These are phyloP conservation scores for Batillaria attramentaria DNA, from an alignment of 1,140 invertebrate genomes.

Conservation along the genomic window DNA sequence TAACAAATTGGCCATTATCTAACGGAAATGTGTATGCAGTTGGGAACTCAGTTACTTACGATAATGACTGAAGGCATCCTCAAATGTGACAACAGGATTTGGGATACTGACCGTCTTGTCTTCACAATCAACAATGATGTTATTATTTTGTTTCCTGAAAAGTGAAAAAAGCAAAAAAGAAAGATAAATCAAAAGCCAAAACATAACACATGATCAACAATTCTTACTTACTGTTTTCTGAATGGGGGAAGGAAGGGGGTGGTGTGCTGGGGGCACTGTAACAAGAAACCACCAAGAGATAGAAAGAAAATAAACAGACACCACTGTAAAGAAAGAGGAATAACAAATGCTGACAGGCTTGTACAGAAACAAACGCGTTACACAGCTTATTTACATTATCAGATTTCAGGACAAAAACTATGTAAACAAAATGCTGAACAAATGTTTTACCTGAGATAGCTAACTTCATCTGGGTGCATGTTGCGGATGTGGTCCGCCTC, in stretches of 20 bases:
- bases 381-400: not conserved
- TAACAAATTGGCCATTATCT: too few relatives aligned
- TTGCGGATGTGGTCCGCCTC: constrained; percentile 82
- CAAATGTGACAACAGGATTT: constrained; percentile 88
- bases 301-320: constrained; percentile 1
- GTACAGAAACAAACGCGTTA: not conserved
- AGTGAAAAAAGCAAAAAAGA: not conserved
- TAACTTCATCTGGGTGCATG: constrained; percentile 78
- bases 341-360: too few relatives aligned
- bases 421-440: too few relatives aligned
- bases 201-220: too few relatives aligned
- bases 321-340: not conserved
- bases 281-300: too few relatives aligned
- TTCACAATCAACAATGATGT: constrained; percentile 78
- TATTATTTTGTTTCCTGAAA: constrained; percentile 77
- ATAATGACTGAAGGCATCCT: constrained; percentile 87
- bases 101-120: constrained; percentile 76
- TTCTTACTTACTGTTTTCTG: too few relatives aligned
- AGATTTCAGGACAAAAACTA: constrained; percentile 2
- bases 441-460: constrained; percentile 73
- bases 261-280: too few relatives aligned
- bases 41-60: constrained; percentile 74
- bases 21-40: too few relatives aligned
- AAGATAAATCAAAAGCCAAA: not conserved
- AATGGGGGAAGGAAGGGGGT: too few relatives aligned